Conservation (phyloP, 2,888 invertebrate species). For the Hypomecis punctinalis region DNA sequence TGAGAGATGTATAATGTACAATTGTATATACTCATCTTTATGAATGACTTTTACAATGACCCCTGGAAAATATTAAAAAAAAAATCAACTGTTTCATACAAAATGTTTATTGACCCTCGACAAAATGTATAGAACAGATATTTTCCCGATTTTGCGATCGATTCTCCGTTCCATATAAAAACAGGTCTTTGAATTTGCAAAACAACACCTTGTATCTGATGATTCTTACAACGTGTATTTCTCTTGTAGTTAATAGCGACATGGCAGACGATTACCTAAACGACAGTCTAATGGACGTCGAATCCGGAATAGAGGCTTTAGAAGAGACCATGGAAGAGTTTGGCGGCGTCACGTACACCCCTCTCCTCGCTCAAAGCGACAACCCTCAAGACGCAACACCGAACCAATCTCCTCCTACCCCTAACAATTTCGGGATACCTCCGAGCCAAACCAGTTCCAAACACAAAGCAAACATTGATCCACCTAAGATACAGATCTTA, state of each 20-base stretch:
- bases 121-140: no score
- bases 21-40: no score
- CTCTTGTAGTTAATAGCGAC: conserved; percentile 58
- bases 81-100: no score
- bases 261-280: conserved; percentile 61
- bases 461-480: conserved; percentile 32
- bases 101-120: no score
- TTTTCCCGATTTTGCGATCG: no score
- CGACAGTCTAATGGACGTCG: conserved; percentile 73
- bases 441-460: conserved; percentile 65
- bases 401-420: conserved; percentile 41
- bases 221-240: not conserved
- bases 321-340: conserved; percentile 76
- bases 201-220: no score
- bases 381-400: conserved; percentile 49
- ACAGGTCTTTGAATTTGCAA: no score
- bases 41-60: no score
- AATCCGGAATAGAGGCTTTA: conserved; percentile 81
- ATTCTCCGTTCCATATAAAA: no score
- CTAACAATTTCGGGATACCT: conserved; percentile 61
- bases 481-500: conserved; percentile 60
- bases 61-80: no score
- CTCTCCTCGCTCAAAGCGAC: conserved; percentile 44
- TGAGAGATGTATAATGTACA: no score
- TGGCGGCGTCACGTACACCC: conserved; percentile 58